Base-by-base conservation (phyloP, 1,140 invertebrate species). In the Probaryconus sp. region DNA sequence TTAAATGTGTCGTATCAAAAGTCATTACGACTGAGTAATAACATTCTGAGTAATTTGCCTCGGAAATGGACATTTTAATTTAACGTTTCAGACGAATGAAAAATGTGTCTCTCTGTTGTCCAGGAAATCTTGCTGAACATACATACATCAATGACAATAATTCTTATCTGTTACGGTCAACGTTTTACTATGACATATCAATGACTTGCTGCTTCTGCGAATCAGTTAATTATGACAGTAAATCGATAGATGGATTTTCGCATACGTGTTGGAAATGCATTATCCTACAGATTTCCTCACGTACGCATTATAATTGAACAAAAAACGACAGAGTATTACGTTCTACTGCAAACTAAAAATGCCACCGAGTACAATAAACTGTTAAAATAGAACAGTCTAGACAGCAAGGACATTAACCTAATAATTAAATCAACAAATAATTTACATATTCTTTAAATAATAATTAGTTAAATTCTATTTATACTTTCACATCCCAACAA, bases 141-240 rank as follows among this genome's bases (percentile, higher is more conserved):
- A 16, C 51, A 58, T 64, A 58, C 60, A 72, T 72, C 69, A 72
- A 37, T 64, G 60, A 64, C 58, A 64, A 72, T 65, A 64, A 58
- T 72, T 64, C 67, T 63, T 63, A 63, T 71, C 56, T 48, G 26
- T 30, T 42, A 30, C 30, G 37, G 67, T 63, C 58, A 63, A 56
- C 50, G 21, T 71, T 71, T 63, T 63, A 56, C 42, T 20, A 13
- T 63, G 58, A 71, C 68, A 64, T 71, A 71, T 71, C 68, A 58
- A 71, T 71, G 51, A 71, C 68, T 71, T 51, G 68, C 51, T 58
- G 68, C 68, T 71, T 64, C 68, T 71, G 51, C 68, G 53, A 64
- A 58, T 60, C 69, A 65, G 69, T 73, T 73, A 73, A 73, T 73
- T 67, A 61, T 61, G 69, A 73, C 60, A 53, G 69, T 61, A 73